These are phyloP conservation scores for Tyrannus savana DNA, from an alignment of 2,113 vertebrate species.

Conservation along the genomic window DNA sequence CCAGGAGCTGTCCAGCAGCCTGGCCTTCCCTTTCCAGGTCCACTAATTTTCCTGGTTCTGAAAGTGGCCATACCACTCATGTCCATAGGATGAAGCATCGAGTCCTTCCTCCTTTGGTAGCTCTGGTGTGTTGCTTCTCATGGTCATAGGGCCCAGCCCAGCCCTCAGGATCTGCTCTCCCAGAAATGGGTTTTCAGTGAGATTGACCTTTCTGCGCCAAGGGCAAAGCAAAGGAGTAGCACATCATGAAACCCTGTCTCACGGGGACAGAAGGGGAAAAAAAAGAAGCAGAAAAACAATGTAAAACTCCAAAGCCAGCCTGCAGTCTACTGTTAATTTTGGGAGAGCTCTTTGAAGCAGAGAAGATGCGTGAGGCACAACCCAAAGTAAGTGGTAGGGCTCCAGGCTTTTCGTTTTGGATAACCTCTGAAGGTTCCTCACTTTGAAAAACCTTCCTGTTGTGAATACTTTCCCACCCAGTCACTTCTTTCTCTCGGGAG, in stretches of 20 bases:
- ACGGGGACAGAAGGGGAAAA: neutral
- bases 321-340: neutral
- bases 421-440: neutral
- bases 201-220: neutral
- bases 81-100: neutral
- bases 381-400: rapidly evolving
- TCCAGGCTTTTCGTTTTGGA: neutral
- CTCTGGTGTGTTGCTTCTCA: neutral
- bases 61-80: neutral
- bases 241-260: neutral
- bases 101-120: neutral
- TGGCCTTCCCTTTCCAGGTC: neutral
- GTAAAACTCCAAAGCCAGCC: neutral
- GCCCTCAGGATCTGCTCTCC: rapidly evolving
- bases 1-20: neutral
- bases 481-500: neutral
- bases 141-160: neutral
- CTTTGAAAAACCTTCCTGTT: neutral
- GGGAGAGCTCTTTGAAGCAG: neutral
- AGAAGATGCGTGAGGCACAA: neutral
- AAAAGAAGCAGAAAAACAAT: neutral
- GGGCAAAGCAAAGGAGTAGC: neutral
- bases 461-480: neutral
- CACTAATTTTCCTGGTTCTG: neutral
- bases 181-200: neutral